A percentile compares a stretch with the other conserved stretches of the same genome.
phyloP scores from a whole-genome alignment of 2,113 vertebrate genomes.

The Pleuronectes platessa region DNA sequence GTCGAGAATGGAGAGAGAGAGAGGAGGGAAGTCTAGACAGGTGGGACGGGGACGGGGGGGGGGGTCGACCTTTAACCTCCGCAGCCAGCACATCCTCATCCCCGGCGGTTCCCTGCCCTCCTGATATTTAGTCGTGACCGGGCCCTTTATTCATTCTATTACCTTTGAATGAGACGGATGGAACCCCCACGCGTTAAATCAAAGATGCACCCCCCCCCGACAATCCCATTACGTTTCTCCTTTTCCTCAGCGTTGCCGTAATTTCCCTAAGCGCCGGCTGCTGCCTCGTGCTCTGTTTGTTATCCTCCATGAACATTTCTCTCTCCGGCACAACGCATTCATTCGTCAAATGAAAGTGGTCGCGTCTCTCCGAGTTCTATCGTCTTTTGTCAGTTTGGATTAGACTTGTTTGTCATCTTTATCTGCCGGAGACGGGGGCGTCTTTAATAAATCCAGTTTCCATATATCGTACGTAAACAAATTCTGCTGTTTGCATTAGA shows the following conservation, averaged over 20 bases:
- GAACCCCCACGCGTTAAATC: slow-evolving; percentile 47
- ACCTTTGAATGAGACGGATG: slow-evolving; percentile 39
- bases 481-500: background rate
- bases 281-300: slow-evolving; percentile 33
- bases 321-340: slow-evolving; percentile 3
- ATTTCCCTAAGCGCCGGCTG: slow-evolving; percentile 41
- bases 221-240: slow-evolving; percentile 50
- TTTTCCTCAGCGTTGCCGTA: slow-evolving; percentile 19
- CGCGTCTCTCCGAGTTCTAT: slow-evolving; percentile 32
- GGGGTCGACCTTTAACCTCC: background rate
- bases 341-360: slow-evolving; percentile 36
- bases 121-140: slow-evolving; percentile 17
- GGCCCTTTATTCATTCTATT: slow-evolving; percentile 45
- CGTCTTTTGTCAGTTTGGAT: slow-evolving; percentile 48
- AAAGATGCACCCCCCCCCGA: slow-evolving; percentile 31
- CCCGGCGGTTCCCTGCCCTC: slow-evolving; percentile 10
- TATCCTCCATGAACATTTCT: slow-evolving; percentile 43
- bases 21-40: background rate
- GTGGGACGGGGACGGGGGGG: background rate
- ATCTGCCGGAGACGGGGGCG: slow-evolving; percentile 17
- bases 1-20: slow-evolving; percentile 9
- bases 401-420: slow-evolving; percentile 51
- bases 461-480: slow-evolving; percentile 27
- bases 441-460: slow-evolving; percentile 35
- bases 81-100: background rate